Base-by-base conservation (phyloP, 2,113 vertebrate species). In the Laticauda colubrina region DNA sequence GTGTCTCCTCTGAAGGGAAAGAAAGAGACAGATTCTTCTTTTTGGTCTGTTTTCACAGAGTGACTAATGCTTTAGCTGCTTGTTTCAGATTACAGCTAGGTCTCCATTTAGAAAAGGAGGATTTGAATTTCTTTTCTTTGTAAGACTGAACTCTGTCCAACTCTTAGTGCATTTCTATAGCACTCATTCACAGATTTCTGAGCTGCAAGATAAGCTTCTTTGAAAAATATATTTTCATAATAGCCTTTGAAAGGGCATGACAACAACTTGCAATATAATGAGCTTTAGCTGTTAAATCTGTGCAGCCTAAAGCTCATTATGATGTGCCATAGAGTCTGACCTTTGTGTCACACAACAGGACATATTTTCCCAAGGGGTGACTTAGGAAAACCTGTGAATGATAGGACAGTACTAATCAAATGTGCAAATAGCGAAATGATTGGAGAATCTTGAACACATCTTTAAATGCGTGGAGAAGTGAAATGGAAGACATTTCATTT, bases 211-310 rank as follows among this genome's bases (percentile, higher is more conserved):
- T 5, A 85, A 0, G 3, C 39, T 90, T 39, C n/a, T 75, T 87
- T 10, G 9, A 61, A 4, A 92, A 55, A n/a, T 23, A 45, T 29
- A 1, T 0, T 95, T 95, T 92, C 92, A 64, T 85, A 15, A 6
- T 85, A 51, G 95, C 88, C 93, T 91, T 95, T 96, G 95, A 91
- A 93, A 90, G 96, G 92, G 45, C 81, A 51, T 0, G 90, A 21
- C 39, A 43, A 59, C 2, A n/a, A 43, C 0, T 21, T 94, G 85
- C 61, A 90, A 92, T 0, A 90, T 57, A 95, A 95, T n/a, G 90
- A 93, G 75, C 10, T 2, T 91, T 48, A 91, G 59, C 8, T 64
- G n/a, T 87, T 85, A 94, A 94, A 85, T 0, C 3, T 91, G 53
- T 0, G 87, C 89, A 45, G 75, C 75, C 75, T 89, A 93, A 93